phyloP scores from a whole-genome alignment of 2,113 vertebrate species.

The Xenus cinereus region DNA sequence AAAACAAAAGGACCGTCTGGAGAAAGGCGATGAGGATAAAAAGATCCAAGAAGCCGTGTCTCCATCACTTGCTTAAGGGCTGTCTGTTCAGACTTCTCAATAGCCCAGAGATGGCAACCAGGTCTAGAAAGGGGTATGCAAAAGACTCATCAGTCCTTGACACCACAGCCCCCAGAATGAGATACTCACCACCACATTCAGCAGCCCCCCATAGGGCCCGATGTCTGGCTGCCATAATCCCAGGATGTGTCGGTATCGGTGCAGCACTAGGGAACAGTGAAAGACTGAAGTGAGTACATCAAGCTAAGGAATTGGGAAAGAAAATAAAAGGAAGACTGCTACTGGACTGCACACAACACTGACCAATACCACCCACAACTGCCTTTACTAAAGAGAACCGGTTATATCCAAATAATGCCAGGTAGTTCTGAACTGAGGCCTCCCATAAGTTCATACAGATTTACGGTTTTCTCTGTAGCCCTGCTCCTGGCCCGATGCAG shows the following conservation, averaged over 20 bases:
- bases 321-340: neutral
- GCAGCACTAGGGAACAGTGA: conserved; percentile 81
- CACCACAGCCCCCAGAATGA: accelerated
- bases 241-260: conserved; percentile 92
- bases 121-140: neutral
- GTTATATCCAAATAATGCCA: neutral
- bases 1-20: neutral
- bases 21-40: neutral
- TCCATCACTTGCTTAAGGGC: neutral
- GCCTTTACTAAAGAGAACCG: neutral
- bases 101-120: accelerated
- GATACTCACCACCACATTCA: conserved; percentile 91
- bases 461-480: neutral
- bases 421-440: neutral
- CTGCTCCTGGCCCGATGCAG: neutral
- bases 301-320: neutral
- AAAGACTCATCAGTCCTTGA: accelerated
- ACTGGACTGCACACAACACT: neutral
- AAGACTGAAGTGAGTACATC: neutral
- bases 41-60: neutral
- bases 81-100: neutral
- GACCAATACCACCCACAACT: neutral
- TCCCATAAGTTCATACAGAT: neutral
- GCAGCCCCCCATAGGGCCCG: conserved; percentile 93
- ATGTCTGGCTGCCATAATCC: conserved; percentile 99